These are phyloP conservation scores for Parauchenoglanis punctatus DNA, from an alignment of 2,797 vertebrate species.

Conservation along the genomic window DNA sequence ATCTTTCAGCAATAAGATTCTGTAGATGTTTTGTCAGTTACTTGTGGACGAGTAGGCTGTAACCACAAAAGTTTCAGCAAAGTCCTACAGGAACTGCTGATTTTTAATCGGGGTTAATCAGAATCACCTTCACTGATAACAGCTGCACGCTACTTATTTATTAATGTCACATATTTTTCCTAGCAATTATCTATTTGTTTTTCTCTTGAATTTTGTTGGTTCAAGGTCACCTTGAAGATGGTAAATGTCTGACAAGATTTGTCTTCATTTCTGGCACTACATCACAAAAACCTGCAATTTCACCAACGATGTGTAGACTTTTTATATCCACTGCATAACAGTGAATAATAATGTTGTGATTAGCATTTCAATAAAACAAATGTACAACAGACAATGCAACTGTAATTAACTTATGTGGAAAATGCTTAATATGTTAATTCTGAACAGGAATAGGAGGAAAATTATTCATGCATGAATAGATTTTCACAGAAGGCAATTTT, in stretches of 20 bases:
- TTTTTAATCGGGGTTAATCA: background rate
- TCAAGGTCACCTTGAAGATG: background rate
- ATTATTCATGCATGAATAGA: slow-evolving; percentile 2
- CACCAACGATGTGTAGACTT: background rate
- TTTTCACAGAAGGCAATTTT: background rate
- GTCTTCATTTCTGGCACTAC: background rate
- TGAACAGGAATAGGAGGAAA: background rate
- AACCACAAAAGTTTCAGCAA: background rate
- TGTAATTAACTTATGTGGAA: background rate
- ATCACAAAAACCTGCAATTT: background rate
- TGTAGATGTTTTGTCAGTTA: background rate
- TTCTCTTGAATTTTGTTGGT: background rate
- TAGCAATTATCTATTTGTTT: background rate
- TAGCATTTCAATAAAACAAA: slow-evolving; percentile 1
- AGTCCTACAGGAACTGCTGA: background rate
- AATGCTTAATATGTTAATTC: background rate
- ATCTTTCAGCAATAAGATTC: background rate
- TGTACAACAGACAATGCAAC: background rate
- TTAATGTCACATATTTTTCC: background rate
- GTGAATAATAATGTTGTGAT: background rate
- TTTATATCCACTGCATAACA: background rate
- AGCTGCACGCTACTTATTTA: background rate
- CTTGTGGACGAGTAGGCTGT: background rate
- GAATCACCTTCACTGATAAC: background rate
- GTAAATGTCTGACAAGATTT: background rate